Base-by-base conservation (phyloP, 30 jellyfish, hydroid and myxozoan genomes). In the Sanderia malayensis region DNA sequence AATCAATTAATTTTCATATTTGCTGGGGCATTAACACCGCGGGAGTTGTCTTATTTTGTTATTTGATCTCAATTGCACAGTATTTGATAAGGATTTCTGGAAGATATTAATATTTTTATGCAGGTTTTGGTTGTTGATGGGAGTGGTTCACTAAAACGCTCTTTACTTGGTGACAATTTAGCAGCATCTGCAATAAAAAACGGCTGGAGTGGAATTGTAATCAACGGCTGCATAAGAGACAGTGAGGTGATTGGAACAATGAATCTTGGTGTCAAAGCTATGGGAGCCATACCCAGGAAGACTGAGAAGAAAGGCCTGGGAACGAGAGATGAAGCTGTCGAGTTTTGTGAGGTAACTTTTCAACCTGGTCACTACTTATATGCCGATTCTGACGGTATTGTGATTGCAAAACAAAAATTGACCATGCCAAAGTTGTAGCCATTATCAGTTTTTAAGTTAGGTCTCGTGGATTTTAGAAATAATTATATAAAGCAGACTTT, bases 111-210 rank as follows among this genome's bases (percentile, higher is more conserved):
- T n/a, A n/a, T 37, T 21, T 25, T 23, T 22, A 21, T 28, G 7
- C 23, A 81, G 86, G 94, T 81, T n/a, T 73, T 82, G 21, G 94
- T 82, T 6, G 83, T 82, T 18, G 94, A 82, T 72, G 94, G 94
- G 17, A 80, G 67, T 8, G 87, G 94, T 23, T 82, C 94, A 25
- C 61, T 46, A 52, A 65, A 71, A 33, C 34, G 86, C 8, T 85
- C 94, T 24, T 26, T 82, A 30, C 83, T 82, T 6, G 94, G 94
- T 0, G 94, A 82, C 80, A 71, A 71, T 71, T 26, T 82, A 45
- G 94, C 94, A 32, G 49, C 86, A 47, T 65, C 94, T 0, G 94
- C 94, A 7, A 47, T 73, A n/a, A 82, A 72, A 20, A 82, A 82
- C 34, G 71, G 86, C 44, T 82, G 94, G 94, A 65, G 20, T 63